These are phyloP conservation scores for Anarrhichthys ocellatus DNA, from an alignment of 2,113 vertebrate species.

Conservation along the genomic window DNA sequence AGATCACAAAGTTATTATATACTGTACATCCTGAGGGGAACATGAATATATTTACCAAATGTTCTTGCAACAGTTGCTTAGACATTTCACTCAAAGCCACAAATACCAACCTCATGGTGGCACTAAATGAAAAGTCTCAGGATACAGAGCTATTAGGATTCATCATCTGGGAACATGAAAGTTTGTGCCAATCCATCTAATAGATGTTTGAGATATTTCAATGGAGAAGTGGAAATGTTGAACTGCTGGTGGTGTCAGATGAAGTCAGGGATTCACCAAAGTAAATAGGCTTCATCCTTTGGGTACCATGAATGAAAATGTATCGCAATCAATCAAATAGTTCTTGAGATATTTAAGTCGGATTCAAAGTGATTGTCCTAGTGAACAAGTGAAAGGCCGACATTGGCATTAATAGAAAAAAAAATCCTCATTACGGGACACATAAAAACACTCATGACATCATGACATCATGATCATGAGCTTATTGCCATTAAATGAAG, in stretches of 20 bases:
- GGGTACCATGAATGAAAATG: background rate
- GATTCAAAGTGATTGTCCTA: background rate
- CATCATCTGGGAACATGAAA: background rate
- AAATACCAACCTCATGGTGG: background rate
- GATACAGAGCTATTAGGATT: background rate
- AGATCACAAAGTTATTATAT: background rate
- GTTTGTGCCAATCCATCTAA: background rate
- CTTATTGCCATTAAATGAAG: slow-evolving; percentile 12
- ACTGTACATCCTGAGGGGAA: background rate
- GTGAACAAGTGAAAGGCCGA: background rate
- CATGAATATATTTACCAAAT: background rate
- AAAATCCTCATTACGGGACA: background rate
- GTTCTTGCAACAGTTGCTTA: background rate
- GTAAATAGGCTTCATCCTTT: background rate
- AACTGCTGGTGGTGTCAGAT: background rate
- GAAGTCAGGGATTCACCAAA: background rate
- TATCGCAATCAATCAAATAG: background rate
- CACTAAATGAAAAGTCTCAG: background rate
- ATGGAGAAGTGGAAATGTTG: background rate
- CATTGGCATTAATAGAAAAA: background rate
- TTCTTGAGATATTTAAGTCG: background rate
- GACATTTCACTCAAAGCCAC: background rate
- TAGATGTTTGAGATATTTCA: background rate
- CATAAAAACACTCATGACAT: background rate
- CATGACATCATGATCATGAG: too few relatives aligned